A percentile compares a stretch with the other conserved stretches of the same genome.
phyloP scores from a whole-genome alignment of 2,113 vertebrate genomes.

The Chaetodon trifascialis region DNA sequence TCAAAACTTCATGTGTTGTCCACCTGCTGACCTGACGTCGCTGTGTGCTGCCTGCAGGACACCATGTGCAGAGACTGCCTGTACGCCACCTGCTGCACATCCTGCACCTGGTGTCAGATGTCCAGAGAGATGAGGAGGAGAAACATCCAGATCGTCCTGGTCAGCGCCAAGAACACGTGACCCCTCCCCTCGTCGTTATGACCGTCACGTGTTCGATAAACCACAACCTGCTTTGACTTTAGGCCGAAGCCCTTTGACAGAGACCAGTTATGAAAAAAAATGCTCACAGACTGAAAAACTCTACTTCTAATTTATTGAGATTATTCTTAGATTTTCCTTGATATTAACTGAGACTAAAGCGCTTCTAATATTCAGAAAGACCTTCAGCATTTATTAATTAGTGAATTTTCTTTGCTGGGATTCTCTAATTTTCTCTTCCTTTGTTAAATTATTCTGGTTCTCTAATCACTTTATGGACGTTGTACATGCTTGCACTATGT shows the following conservation, averaged over 20 bases:
- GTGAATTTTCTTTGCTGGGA: background rate
- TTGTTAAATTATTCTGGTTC: background rate
- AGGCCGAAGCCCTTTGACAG: no score
- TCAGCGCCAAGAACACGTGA: conserved; percentile 54
- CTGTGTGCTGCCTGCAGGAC: conserved; percentile 46
- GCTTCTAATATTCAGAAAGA: background rate
- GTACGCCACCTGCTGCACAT: conserved; percentile 12
- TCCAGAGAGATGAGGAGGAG: conserved; percentile 72
- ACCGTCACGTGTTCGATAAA: rapidly evolving
- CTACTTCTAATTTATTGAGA: background rate
- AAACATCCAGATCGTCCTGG: conserved; percentile 49
- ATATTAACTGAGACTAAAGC: background rate
- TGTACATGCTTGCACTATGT: no score
- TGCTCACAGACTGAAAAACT: background rate
- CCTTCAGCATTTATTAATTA: background rate
- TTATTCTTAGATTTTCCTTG: background rate
- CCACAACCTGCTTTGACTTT: background rate
- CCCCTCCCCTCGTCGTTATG: background rate
- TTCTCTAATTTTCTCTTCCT: background rate
- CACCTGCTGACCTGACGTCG: background rate
- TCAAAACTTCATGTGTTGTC: background rate
- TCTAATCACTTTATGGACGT: background rate
- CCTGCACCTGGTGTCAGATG: conserved; percentile 81
- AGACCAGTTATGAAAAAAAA: background rate
- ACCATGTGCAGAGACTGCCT: conserved; percentile 68